These are phyloP conservation scores for Cordilura impudica DNA, from an alignment of 2,888 invertebrate genomes.

Conservation along the genomic window DNA sequence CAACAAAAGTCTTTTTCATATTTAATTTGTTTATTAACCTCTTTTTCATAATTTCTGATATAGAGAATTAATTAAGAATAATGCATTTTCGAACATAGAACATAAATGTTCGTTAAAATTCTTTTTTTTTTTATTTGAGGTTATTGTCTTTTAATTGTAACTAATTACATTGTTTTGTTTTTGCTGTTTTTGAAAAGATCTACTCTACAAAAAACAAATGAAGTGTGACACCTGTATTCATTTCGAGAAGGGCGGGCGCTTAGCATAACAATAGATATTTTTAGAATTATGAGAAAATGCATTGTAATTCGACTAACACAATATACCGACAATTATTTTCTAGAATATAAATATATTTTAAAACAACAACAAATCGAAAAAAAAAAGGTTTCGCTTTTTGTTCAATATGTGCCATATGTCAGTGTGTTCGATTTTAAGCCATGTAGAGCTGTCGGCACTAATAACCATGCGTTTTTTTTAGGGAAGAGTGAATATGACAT, in stretches of 20 bases:
- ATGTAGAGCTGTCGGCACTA: constrained; percentile 59
- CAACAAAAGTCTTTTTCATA: not conserved
- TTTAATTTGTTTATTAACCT: not conserved
- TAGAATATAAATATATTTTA: constrained; percentile 24
- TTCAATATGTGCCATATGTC: constrained; percentile 6
- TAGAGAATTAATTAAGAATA: constrained; percentile 20
- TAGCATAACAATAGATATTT: constrained; percentile 2
- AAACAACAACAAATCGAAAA: not conserved
- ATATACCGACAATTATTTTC: constrained; percentile 23
- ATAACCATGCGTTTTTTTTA: constrained; percentile 34
- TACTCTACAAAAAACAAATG: constrained; percentile 47
- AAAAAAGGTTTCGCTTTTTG: constrained; percentile 33
- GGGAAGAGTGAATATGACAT: constrained; percentile 27
- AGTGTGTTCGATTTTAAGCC: constrained; percentile 46
- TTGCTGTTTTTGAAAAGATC: constrained; percentile 19
- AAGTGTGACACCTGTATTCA: constrained; percentile 57
- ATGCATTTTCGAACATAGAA: not conserved
- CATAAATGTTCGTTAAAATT: not conserved
- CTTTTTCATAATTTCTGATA: constrained; percentile 24
- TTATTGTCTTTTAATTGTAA: constrained; percentile 39
- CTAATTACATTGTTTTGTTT: constrained; percentile 32
- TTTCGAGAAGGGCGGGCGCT: constrained; percentile 50
- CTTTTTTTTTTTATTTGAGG: constrained; percentile 16
- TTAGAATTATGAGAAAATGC: constrained; percentile 10
- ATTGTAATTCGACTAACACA: not conserved